Evolutionary conservation across 2,113 vertebrate species (phyloP), one percentile per base, ranked within the genome.

Genomic region (Piaya cayana): DNA sequence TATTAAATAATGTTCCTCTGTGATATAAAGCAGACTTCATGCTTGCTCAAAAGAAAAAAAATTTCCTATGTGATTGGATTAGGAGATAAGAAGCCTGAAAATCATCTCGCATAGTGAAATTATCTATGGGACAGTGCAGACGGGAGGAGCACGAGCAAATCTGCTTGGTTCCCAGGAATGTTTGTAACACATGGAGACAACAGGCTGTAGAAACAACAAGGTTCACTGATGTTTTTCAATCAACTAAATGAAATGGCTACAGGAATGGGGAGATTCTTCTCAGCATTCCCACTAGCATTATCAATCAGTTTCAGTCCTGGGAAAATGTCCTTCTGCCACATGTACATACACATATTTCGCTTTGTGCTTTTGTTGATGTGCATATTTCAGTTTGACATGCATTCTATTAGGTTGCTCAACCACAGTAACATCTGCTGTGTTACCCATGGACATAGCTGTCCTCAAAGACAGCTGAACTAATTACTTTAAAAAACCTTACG

Each of bases 371-470:
- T 91, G 32, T 67, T 88, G 87, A 90, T 55, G 67, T 60, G 77
- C 63, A 4, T 94, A 75, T 93, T 74, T 69, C 67, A 74, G 76
- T 77, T 78, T 53, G 63, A 80, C 85, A 96, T 92, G 95, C 90
- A 93, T 96, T 49, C 39, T 58, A 72, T 59, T 50, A n/a, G 72
- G 45, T 88, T 96, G 93, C 85, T 95, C 87, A 93, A 96, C 88
- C 91, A 86, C 69, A 85, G 3, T 11, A 95, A 97, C 94, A 95
- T 93, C 95, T 96, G 92, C 76, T 92, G 43, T 56, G 43, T 96
- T 96, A 86, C 93, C 93, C 87, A 93, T 93, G 79, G 76, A 88
- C 29, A 26, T 29, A 67, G 85, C 64, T 97, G 85, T 90, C 92
- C 93, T 93, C 64, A 90, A 77, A 86, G 77, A 85, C 82, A 81